These are phyloP conservation scores for Sebastes taczanowskii DNA, from an alignment of 2,797 vertebrate genomes.

Conservation along the genomic window DNA sequence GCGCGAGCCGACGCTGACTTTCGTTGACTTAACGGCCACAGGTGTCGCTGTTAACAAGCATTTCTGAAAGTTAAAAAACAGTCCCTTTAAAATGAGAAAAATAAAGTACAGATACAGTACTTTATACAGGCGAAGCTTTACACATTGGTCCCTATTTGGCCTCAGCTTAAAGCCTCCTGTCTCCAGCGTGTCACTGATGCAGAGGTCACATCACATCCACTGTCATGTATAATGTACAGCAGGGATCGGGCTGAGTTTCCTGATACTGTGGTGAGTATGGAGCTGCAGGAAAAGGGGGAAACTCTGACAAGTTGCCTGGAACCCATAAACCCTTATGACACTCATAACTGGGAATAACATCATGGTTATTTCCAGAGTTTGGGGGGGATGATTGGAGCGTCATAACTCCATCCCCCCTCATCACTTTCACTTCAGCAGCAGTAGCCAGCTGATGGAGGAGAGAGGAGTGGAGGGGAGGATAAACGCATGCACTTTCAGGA, in stretches of 20 bases:
- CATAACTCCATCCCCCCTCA: too few species aligned
- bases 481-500: neutral
- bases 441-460: neutral
- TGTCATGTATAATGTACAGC: neutral
- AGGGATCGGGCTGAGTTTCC: neutral
- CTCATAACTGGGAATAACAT: neutral
- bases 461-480: neutral
- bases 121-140: neutral
- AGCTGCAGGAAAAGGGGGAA: neutral
- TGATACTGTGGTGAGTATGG: neutral
- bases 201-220: slow-evolving; percentile 10
- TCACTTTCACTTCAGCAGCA: neutral
- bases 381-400: neutral
- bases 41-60: too few species aligned
- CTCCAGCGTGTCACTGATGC: slow-evolving; percentile 15
- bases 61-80: too few species aligned
- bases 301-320: neutral
- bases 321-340: neutral
- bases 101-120: neutral
- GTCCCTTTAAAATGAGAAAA: neutral
- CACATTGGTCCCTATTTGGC: neutral
- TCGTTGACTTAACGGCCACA: too few species aligned
- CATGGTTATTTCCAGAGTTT: neutral
- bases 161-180: neutral
- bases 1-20: too few species aligned